Evolutionary conservation across 37 sponge, comb jelly and placozoan species (phyloP), one percentile per base, ranked within the genome.

Genomic region (Halisarca cf. caerulea): DNA sequence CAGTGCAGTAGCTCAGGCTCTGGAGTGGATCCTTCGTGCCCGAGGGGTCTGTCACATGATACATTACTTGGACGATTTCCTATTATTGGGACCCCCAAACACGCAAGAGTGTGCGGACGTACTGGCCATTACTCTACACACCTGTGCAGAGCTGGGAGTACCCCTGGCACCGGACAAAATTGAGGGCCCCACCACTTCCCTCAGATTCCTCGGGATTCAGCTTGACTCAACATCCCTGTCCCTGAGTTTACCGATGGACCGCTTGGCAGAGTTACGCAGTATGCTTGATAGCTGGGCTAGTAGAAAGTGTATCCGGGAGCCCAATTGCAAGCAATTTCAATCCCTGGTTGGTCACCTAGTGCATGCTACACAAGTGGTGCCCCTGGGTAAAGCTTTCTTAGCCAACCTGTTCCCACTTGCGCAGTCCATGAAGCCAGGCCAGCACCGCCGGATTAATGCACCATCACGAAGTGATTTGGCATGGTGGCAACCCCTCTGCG

Each of bases 311-410:
- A 40, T 74, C 24, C 25, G 45, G 42, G 42, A 74, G 24, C 42
- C 18, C 43, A 2, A 7, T 21, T n/a, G n/a, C n/a, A 68, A 34
- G 69, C 28, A 44, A 14, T 33, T 84, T 25, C 32, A 45, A 20
- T 42, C 75, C 30, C n/a, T 84, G 57, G 20, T 84, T 8, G 59
- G 85, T 11, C 54, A 42, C 17, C 37, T 84, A 3, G 51, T 25
- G 25, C 75, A 73, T 53, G 77, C 85, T 51, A 17, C 59, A 1
- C 30, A 74, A 9, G 85, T 84, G 9, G 18, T 73, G 6, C 54
- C 59, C 2, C 77, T 72, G 21, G 58, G 77, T 3, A 74, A 58
- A 45, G 55, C 75, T 37, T 84, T 84, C 35, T 24, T 84, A 2
- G 36, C 25, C 30, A 74, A 45, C 28, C 75, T 84, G 6, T 62